Evolutionary conservation across 2,888 invertebrate species (phyloP), one percentile per base, ranked within the genome.

Genomic region (Andrena praecox): DNA sequence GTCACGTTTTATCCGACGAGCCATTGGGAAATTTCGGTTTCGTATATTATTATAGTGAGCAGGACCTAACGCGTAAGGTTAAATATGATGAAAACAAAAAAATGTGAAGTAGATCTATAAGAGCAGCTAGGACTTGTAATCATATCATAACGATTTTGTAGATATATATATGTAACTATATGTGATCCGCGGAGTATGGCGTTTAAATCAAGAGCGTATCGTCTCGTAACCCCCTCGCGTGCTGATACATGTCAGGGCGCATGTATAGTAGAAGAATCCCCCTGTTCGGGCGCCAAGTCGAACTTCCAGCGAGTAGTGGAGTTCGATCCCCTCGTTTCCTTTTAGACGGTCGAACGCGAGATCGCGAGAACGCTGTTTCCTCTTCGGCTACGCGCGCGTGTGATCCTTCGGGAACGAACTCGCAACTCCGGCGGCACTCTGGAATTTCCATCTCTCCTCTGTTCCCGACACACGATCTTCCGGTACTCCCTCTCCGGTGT

Each of bases 71-170:
- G 80, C 72, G 69, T 77, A 78, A 68, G 75, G 27, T 76, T 75
- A 87, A 80, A 67, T 69, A 81, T 24, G 48, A 50, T 56, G 50
- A 77, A 52, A 31, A 29, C 50, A 60, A 62, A 67, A 62, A 29
- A n/a, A 54, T 67, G 62, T 16, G 67, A 77, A 66, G 77, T 86
- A 86, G 88, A 66, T 76, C 56, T 20, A 60, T 70, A 66, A 89
- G 84, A 86, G 82, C 82, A 83, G 77, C 85, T 91, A 90, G 91
- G 84, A 87, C 85, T 89, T 87, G 87, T 90, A 91, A 91, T 77
- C 91, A 91, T 91, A 91, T 91, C 91, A 91, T 90, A 87, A 89
- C 79, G 69, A 42, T 87, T 87, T 87, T 88, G 85, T 89, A 89
- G 83, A 88, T 85, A 85, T 82, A 84, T 77, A 74, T 79, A 89